Percentiles rank a stretch among this genome's conserved stretches.
Evolutionary conservation across 2,888 invertebrate genomes (phyloP).

Genomic region (Dryomyza anilis): DNA sequence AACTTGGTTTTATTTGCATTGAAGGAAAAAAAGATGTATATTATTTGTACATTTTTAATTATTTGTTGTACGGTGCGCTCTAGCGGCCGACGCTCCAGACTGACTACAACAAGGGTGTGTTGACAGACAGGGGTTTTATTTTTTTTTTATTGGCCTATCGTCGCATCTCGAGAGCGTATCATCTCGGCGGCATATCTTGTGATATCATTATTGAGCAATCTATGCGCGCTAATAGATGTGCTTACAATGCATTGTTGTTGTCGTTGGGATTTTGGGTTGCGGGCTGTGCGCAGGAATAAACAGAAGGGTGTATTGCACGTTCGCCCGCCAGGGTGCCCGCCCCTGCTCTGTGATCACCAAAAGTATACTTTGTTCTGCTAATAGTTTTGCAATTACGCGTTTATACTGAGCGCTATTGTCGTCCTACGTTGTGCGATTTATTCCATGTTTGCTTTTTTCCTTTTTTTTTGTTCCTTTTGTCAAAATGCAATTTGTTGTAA

Average conservation of each 20-base stretch:
- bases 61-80: too few relatives aligned
- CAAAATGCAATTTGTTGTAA: conserved; percentile 23
- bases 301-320: too few relatives aligned
- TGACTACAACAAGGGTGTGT: too few relatives aligned
- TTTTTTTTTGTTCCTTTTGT: neutral
- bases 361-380: conserved; percentile 18
- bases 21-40: too few relatives aligned
- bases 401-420: conserved; percentile 20
- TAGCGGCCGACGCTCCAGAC: too few relatives aligned
- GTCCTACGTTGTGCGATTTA: neutral
- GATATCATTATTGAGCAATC: conserved; percentile 27
- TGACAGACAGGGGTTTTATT: too few relatives aligned
- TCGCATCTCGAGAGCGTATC: conserved; percentile 10
- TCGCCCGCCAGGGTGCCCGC: neutral
- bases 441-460: neutral
- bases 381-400: conserved; percentile 26
- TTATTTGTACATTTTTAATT: too few relatives aligned
- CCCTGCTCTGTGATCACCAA: too few relatives aligned
- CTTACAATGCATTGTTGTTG: neutral
- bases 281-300: too few relatives aligned
- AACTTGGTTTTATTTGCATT: too few relatives aligned
- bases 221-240: conserved; percentile 17
- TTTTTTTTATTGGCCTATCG: too few relatives aligned
- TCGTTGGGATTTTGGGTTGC: too few relatives aligned
- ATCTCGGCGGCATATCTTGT: conserved; percentile 8